A percentile compares a stretch with the other conserved stretches of the same genome.
Evolutionary conservation across 2,113 vertebrate genomes (phyloP).

Genomic region (Aldabrachelys gigantea): DNA sequence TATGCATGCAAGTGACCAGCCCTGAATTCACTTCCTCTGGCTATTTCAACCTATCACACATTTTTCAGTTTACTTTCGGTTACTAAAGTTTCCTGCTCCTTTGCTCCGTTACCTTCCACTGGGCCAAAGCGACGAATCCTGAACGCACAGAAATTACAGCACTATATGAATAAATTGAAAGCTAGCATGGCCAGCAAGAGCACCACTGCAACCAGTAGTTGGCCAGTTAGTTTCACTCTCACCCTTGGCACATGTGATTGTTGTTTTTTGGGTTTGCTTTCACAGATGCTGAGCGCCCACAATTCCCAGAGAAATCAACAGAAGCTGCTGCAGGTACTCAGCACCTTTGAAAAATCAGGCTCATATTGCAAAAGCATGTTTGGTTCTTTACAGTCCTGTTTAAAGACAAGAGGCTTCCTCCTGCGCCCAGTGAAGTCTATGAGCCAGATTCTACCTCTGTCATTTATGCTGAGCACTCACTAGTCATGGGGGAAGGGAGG

Average conservation of each 20-base stretch:
- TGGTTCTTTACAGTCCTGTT: background rate
- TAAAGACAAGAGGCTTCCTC: background rate
- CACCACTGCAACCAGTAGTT: background rate
- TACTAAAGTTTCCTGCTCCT: background rate
- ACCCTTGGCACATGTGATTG: background rate
- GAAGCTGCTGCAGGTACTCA: background rate
- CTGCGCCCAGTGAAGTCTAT: background rate
- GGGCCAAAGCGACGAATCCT: background rate
- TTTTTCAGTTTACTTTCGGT: background rate
- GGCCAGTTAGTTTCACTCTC: background rate
- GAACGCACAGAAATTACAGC: background rate
- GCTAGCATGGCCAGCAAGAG: background rate
- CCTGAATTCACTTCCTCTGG: background rate
- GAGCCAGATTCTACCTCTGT: background rate
- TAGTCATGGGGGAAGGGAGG: background rate
- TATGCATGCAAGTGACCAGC: background rate
- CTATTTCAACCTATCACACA: background rate
- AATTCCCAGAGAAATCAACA: background rate
- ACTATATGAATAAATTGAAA: background rate
- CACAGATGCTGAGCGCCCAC: background rate
- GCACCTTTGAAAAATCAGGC: background rate
- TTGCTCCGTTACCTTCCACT: background rate
- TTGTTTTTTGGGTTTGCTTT: background rate
- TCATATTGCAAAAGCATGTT: background rate
- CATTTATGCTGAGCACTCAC: background rate